Evolutionary conservation across 1,140 invertebrate genomes (phyloP).

Genomic region (Drosophila serrata): DNA sequence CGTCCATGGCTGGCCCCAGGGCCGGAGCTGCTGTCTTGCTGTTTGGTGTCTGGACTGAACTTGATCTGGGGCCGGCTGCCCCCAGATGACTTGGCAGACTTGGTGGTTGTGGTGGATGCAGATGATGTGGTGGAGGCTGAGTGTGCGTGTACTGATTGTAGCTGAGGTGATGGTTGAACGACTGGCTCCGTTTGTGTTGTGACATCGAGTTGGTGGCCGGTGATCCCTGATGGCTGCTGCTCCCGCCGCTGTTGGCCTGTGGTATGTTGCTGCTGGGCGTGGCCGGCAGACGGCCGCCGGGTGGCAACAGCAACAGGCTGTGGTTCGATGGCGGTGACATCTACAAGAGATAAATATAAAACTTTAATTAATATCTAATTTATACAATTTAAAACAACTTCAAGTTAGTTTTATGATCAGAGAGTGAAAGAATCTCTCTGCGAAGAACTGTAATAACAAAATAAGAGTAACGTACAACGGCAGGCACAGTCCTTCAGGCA

Average conservation of each 20-base stretch:
- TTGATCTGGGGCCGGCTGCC: constrained; percentile 82
- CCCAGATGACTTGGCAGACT: constrained; percentile 85
- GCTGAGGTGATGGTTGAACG: constrained; percentile 89
- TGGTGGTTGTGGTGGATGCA: constrained; percentile 85
- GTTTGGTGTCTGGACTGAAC: constrained; percentile 85
- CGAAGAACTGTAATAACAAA: constrained; percentile 33
- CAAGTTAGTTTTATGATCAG: constrained; percentile 41
- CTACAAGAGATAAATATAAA: constrained; percentile 78
- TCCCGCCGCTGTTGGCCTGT: constrained; percentile 26
- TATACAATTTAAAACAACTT: neutral
- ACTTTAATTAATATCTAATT: neutral
- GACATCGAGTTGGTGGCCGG: constrained; percentile 70
- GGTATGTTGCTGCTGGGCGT: constrained; percentile 44
- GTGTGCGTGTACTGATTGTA: constrained; percentile 88
- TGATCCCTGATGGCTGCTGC: constrained; percentile 54
- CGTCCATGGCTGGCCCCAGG: constrained; percentile 60
- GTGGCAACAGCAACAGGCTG: constrained; percentile 67
- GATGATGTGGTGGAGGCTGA: constrained; percentile 87
- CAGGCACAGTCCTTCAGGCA: constrained; percentile 53
- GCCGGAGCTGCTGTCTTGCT: constrained; percentile 72
- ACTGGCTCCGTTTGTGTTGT: constrained; percentile 88
- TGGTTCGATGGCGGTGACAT: constrained; percentile 86
- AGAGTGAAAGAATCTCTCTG: neutral
- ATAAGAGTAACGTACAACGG: constrained; percentile 54
- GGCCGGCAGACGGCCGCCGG: constrained; percentile 50